These are phyloP conservation scores for Bagarius yarrelli DNA, from an alignment of 2,113 vertebrate species.

Conservation along the genomic window DNA sequence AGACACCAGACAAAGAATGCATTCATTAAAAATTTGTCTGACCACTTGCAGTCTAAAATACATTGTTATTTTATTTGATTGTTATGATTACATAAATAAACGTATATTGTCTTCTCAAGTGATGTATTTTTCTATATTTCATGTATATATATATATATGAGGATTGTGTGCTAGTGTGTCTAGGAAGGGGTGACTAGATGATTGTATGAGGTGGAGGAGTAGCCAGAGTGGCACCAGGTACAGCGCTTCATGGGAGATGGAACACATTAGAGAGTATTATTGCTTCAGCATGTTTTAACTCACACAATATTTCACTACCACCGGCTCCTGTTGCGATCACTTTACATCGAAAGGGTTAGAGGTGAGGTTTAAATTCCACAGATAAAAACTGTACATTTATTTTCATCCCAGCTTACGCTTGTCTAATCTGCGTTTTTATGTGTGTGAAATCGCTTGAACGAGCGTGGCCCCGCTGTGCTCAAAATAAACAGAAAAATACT, in stretches of 20 bases:
- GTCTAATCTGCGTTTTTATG: constrained; percentile 27
- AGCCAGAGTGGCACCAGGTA: constrained; percentile 60
- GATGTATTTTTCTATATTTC: background rate
- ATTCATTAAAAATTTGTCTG: background rate
- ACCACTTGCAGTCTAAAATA: background rate
- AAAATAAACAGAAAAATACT: constrained; percentile 54
- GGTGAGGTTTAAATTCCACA: constrained; percentile 51
- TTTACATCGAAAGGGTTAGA: constrained; percentile 37
- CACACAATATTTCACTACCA: constrained; percentile 50
- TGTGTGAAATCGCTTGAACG: background rate
- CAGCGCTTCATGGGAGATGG: constrained; percentile 57
- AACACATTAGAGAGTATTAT: constrained; percentile 58
- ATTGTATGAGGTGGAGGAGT: constrained; percentile 44
- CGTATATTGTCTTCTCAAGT: background rate
- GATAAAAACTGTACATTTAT: constrained; percentile 55
- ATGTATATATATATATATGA: constrained; percentile 1
- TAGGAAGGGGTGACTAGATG: constrained; percentile 17
- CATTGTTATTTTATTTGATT: too few species aligned
- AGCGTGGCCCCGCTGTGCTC: constrained; percentile 38
- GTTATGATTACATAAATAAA: background rate
- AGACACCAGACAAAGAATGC: constrained; percentile 17
- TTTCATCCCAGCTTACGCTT: constrained; percentile 36
- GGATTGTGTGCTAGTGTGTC: background rate
- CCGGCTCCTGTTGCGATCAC: constrained; percentile 46
- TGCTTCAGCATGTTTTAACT: constrained; percentile 58